Evolutionary conservation across 2,797 vertebrate genomes (phyloP), one percentile per base, ranked within the genome.

Genomic region (Cyprinella venusta): DNA sequence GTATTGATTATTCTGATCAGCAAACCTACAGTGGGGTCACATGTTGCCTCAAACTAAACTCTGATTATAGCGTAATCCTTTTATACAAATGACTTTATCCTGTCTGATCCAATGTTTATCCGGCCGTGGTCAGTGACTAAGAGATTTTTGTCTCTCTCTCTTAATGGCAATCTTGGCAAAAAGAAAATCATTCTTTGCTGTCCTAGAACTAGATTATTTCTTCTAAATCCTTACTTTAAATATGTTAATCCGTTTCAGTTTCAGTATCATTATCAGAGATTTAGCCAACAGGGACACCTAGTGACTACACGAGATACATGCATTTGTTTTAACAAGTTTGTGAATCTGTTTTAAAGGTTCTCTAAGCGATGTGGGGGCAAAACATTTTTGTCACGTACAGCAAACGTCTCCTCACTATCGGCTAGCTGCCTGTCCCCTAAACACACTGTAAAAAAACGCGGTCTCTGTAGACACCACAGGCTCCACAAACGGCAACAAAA

Each of bases 281-380:
- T 71, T 48, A 72, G 50, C 16, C 12, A 78, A 84, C 15, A 80
- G 83, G 64, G 24, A 65, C 85, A 86, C 72, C 87, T 87, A 64
- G 79, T 68, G 87, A 67, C 68, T 63, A 50, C 8, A 1, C 8
- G 5, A 64, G 8, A 65, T n/a, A 36, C 52, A n/a, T 36, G 30
- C 8, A 40, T 16, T 4, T 42, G n/a, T 30, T 68, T 65, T 8
- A 54, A 70, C 4, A 48, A 42, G 12, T 16, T 54, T 12, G 45
- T 38, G 15, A 52, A 26, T 21, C 33, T 52, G 70, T n/a, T n/a
- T 30, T 30, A n/a, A n/a, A n/a, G n/a, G n/a, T n/a, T n/a, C n/a
- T n/a, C n/a, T n/a, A n/a, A n/a, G n/a, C n/a, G n/a, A n/a, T n/a
- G n/a, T n/a, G n/a, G n/a, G n/a, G n/a, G n/a, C n/a, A n/a, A n/a